Base-by-base conservation (phyloP, 2,797 vertebrate species). In the Melopsittacus undulatus region DNA sequence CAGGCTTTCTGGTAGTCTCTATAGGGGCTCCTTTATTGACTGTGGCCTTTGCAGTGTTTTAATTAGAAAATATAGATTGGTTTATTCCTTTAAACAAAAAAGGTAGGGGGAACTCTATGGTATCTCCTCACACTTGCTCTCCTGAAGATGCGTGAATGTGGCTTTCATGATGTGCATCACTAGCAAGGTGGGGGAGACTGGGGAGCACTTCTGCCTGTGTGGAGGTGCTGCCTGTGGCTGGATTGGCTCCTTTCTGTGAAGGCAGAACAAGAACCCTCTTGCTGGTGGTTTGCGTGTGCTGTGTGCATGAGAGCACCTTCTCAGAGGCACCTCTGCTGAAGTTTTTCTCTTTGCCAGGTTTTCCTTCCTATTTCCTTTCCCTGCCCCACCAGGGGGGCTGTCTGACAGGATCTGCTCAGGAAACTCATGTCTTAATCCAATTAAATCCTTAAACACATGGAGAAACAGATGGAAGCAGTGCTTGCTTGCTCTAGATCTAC, bases 321-420 rank as follows among this genome's bases (percentile, higher is more conserved):
- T 87, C 89, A 64, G 80, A 40, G 85, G 68, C 57, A 49, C 57
- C 82, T 90, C 75, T 73, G 76, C 64, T 70, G 80, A 63, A 66
- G 73, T 43, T 92, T 38, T 48, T 72, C 69, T 40, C 64, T 94
- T 95, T 95, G 83, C 87, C 83, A 94, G 92, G 86, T 85, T 91
- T 94, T 95, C 75, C 81, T 87, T 78, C 45, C 66, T 78, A 52
- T 83, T 91, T 91, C 77, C 83, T 94, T 73, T 70, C 67, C 67
- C 79, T 91, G 90, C 90, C 87, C 68, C 36, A 1, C 4, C 1
- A 84, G 80, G 75, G 73, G 76, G 59, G 26, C 93, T 94, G 64
- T 96, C 89, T 83, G 83, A 85, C 74, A 32, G 40, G 96, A 87
- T 97, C 97, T 97, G 69, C 97, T 98, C 98, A 98, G 97, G 98